Evolutionary conservation across 2,888 invertebrate species (phyloP).

Genomic region (Leucoma salicis): DNA sequence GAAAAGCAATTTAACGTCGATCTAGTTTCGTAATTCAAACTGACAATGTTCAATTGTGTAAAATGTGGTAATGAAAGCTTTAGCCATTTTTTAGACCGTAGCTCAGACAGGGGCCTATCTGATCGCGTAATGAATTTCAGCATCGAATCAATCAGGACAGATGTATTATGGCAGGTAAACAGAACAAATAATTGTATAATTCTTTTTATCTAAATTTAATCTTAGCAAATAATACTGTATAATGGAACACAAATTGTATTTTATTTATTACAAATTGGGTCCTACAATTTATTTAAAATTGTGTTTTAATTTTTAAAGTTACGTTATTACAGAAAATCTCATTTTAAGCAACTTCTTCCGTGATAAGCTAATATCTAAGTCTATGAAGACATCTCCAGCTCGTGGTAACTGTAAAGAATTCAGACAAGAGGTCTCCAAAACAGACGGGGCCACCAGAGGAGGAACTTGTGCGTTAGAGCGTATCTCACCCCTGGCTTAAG

Average conservation of each 20-base stretch:
- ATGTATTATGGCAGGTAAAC: constrained; percentile 15
- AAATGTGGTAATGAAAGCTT: constrained; percentile 62
- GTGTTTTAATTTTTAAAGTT: background rate
- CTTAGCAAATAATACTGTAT: constrained; percentile 6
- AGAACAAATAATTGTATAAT: constrained; percentile 16
- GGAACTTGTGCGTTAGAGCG: no score
- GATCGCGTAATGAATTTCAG: constrained; percentile 40
- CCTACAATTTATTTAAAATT: background rate
- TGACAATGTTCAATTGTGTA: constrained; percentile 71
- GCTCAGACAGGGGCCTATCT: constrained; percentile 33
- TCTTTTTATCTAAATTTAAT: constrained; percentile 24
- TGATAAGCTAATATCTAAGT: background rate
- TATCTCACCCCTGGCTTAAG: no score
- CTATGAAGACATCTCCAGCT: background rate
- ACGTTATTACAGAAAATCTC: background rate
- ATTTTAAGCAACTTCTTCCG: background rate
- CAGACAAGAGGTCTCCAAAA: no score
- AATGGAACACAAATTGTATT: constrained; percentile 3
- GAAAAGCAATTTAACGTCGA: constrained; percentile 71
- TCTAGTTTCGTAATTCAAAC: constrained; percentile 68
- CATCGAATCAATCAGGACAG: constrained; percentile 31
- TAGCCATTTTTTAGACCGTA: constrained; percentile 44
- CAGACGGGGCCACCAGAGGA: no score
- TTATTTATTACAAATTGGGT: background rate
- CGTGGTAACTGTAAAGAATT: no score